Conservation (phyloP, 2,797 vertebrate species). For the Sibirionetta formosa region DNA sequence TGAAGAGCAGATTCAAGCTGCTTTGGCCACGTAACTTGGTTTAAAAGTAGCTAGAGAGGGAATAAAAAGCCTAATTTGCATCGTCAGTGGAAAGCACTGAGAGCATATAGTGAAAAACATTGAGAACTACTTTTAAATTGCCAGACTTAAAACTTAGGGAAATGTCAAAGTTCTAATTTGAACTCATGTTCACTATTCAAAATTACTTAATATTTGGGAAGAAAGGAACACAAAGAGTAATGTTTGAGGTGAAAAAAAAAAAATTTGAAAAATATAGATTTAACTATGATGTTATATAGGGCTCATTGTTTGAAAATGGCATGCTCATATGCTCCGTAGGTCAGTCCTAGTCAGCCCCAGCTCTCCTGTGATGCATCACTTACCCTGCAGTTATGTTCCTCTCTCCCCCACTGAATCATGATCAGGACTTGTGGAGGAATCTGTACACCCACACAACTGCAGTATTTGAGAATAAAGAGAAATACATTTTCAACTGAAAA, state of each 20-base stretch:
- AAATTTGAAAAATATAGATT: not conserved
- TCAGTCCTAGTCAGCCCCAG: not conserved
- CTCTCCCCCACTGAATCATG: not conserved
- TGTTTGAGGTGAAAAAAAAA: not conserved
- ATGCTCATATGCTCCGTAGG: not conserved
- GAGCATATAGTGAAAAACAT: not conserved
- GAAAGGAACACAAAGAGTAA: not conserved
- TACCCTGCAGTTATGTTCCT: not conserved
- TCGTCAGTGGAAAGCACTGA: not conserved
- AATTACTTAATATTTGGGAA: not conserved
- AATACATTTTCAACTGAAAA: not conserved
- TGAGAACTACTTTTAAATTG: not conserved
- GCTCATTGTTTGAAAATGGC: not conserved
- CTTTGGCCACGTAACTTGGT: not conserved
- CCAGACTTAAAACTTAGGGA: not conserved
- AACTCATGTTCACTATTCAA: rapidly evolving
- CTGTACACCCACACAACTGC: not conserved
- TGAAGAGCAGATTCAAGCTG: not conserved
- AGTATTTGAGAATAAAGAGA: not conserved
- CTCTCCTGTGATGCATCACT: not conserved
- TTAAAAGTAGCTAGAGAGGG: not conserved
- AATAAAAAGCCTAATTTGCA: not conserved
- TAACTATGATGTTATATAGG: not conserved
- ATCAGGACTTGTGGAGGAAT: not conserved
- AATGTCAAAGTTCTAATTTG: not conserved